Evolutionary conservation across 1,140 invertebrate genomes (phyloP), one percentile per base, ranked within the genome.

Genomic region (Apis laboriosa): DNA sequence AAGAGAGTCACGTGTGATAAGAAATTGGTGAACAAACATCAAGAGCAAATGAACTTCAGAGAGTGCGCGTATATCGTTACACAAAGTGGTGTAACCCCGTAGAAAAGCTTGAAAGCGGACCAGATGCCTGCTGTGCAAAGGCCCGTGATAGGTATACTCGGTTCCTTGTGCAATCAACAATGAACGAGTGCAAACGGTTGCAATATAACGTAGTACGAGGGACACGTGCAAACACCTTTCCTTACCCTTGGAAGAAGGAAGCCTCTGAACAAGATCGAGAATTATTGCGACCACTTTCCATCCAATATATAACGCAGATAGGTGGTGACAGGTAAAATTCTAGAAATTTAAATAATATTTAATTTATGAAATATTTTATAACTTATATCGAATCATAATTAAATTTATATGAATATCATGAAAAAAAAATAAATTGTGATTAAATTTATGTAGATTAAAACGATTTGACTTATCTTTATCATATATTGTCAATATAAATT

Each of bases 181-280:
- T 87, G 80, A 83, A 78, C 80, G 60, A 70, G 61, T 75, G 75
- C 76, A 83, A 87, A 86, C 80, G 60, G 56, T 85, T 68, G 68
- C 73, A 72, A 56, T 75, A 55, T 80, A 74, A 58, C 56, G 66
- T 68, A 53, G 58, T 67, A 81, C 79, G 77, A 79, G 77, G 53
- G 51, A 83, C 82, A 78, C 77, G 68, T 84, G 74, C 86, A 70
- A 53, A 53, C 77, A 87, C 85, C 82, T 88, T 88, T 84, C 82
- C 82, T 80, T 86, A 86, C 81, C 86, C 81, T 86, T 81, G 86
- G 75, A 71, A 74, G 77, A 86, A 77, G 84, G 84, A 87, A 86
- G 84, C 84, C 76, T 80, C 83, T 58, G 78, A 53, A 53, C 63
- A 24, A 71, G 79, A 85, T 78, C 64, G 75, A 68, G 56, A 77